Evolutionary conservation across 1,140 invertebrate species (phyloP).

Genomic region (Zophobas atratus): DNA sequence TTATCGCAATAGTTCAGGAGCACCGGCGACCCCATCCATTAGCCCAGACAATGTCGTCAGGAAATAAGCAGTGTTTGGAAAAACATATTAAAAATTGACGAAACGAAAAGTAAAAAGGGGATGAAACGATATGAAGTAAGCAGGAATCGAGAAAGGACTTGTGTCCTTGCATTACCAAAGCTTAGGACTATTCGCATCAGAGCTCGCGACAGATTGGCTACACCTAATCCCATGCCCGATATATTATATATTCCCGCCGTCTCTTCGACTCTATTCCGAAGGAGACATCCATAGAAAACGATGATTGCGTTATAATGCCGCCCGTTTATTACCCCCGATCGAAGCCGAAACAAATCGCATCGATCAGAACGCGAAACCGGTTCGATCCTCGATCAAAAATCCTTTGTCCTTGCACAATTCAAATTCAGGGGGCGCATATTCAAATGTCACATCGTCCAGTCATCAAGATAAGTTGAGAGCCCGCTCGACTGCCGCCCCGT

Average conservation of each 20-base stretch:
- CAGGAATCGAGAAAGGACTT: slow-evolving; percentile 41
- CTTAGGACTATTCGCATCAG: slow-evolving; percentile 59
- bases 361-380: background rate
- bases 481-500: slow-evolving; percentile 1
- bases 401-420: slow-evolving; percentile 34
- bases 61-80: slow-evolving; percentile 7
- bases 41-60: background rate
- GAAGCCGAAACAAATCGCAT: slow-evolving; percentile 1
- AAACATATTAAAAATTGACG: slow-evolving; percentile 45
- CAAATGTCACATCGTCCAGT: slow-evolving; percentile 53
- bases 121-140: slow-evolving; percentile 5
- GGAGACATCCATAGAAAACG: slow-evolving; percentile 24
- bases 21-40: background rate
- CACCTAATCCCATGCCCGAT: slow-evolving; percentile 61
- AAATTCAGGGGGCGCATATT: slow-evolving; percentile 38
- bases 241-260: slow-evolving; percentile 58
- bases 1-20: no score
- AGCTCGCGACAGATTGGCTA: slow-evolving; percentile 63
- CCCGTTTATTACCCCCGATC: background rate
- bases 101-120: slow-evolving; percentile 2
- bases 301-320: slow-evolving; percentile 44
- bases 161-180: slow-evolving; percentile 58
- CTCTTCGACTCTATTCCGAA: slow-evolving; percentile 39
- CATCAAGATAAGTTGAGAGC: slow-evolving; percentile 44
- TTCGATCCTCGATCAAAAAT: background rate